Conservation (phyloP, 2,113 vertebrate genomes). For the Gadus macrocephalus region DNA sequence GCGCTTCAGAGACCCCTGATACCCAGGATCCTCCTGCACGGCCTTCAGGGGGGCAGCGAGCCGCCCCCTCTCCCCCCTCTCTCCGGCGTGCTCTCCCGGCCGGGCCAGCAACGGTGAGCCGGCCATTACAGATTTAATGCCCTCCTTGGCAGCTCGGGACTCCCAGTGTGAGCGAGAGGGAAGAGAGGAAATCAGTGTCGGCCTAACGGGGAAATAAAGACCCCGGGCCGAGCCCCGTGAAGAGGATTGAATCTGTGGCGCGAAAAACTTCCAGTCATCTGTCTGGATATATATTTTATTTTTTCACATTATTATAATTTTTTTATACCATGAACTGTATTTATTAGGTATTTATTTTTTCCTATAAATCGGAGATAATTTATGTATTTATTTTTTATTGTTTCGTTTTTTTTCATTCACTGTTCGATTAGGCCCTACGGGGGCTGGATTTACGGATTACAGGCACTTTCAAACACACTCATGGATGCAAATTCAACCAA, state of each 20-base stretch:
- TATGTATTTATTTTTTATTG: conserved; percentile 70
- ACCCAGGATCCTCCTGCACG: conserved; percentile 93
- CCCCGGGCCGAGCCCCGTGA: conserved; percentile 33
- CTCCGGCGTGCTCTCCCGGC: conserved; percentile 84
- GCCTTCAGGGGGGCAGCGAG: conserved; percentile 87
- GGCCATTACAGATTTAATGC: conserved; percentile 21
- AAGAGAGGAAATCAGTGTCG: conserved; percentile 13
- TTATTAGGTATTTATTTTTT: conserved; percentile 74
- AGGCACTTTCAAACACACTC: conserved; percentile 34
- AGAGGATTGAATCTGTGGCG: conserved; percentile 38
- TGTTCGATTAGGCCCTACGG: conserved; percentile 33
- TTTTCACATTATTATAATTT: background rate
- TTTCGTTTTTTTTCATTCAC: conserved; percentile 41
- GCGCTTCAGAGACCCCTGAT: conserved; percentile 90
- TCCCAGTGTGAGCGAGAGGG: conserved; percentile 26
- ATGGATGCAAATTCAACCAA: conserved; percentile 29
- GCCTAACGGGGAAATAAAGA: conserved; percentile 27
- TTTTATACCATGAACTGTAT: conserved; percentile 45
- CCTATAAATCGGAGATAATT: conserved; percentile 66
- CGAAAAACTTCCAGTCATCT: conserved; percentile 24
- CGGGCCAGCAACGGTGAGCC: conserved; percentile 88
- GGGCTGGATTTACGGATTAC: conserved; percentile 30
- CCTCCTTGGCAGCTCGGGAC: conserved; percentile 41
- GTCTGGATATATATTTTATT: conserved; percentile 27
- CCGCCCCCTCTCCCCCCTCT: conserved; percentile 85